Conservation (phyloP, 53 echinoderm and acorn worm species). For the Echinometra lucunter region DNA sequence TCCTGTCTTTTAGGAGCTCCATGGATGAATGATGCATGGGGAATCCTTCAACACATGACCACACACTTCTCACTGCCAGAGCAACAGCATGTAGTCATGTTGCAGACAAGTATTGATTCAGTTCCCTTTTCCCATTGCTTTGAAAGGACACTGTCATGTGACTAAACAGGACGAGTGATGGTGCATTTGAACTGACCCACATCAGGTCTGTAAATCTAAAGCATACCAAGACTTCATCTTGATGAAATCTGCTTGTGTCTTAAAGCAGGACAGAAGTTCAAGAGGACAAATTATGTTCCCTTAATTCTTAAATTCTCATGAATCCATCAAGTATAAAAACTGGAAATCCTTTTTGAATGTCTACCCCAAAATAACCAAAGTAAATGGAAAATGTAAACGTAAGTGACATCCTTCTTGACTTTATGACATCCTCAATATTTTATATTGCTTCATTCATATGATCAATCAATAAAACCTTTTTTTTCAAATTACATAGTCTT, state of each 20-base stretch:
- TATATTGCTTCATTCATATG: not conserved
- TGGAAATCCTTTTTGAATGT: not conserved
- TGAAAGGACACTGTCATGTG: not conserved
- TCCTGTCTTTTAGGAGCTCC: not conserved
- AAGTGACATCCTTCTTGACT: not conserved
- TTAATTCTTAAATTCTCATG: not conserved
- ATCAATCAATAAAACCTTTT: not conserved
- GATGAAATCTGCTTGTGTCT: not conserved
- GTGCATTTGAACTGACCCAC: not conserved
- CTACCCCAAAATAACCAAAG: not conserved
- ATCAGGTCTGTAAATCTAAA: not conserved
- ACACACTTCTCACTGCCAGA: constrained; percentile 20
- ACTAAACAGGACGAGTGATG: not conserved
- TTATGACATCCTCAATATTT: not conserved
- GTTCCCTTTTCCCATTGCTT: not conserved
- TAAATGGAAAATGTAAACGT: not conserved
- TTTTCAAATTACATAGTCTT: not conserved
- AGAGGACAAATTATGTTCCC: not conserved
- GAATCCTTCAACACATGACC: constrained; percentile 21
- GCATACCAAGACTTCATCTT: not conserved
- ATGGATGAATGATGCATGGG: constrained; percentile 1
- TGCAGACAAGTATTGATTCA: not conserved
- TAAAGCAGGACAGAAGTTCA: not conserved
- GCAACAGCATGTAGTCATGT: not conserved
- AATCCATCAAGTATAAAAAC: not conserved